Evolutionary conservation across 92 coral and sea anemone species (phyloP), one percentile per base, ranked within the genome.

Genomic region (Pocillopora meandrina): DNA sequence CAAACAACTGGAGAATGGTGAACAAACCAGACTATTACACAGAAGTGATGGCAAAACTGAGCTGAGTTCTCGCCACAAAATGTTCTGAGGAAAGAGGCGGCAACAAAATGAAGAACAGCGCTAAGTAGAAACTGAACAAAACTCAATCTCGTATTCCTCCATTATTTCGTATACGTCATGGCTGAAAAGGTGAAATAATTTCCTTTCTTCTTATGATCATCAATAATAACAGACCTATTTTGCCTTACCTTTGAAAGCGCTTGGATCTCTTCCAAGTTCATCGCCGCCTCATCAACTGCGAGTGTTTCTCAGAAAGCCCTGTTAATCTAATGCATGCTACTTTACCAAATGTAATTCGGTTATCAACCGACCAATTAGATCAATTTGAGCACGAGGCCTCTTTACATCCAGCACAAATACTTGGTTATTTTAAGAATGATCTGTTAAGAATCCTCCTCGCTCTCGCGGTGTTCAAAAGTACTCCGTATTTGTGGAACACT

Each of bases 301-400:
- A 35, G 17, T 20, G 56, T 8, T 70, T 70, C 13, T 68, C 17
- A 42, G 9, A 35, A 55, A n/a, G 55, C 19, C 33, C 17, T 70
- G 74, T 12, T 36, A 55, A 35, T 70, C 13, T 70, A 70, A 70
- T 70, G 74, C 42, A 70, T 70, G 55, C 74, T 55, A 70, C 42
- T 70, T 3, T 72, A 31, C 34, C 23, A 52, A 36, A 64, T 64
- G 18, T 12, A 20, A 10, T 68, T 23, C 78, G 33, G 36, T 15
- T 10, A 69, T 42, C 35, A 26, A 59, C 77, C 60, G 64, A 60
- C 75, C 74, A 71, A 81, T 81, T 60, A 81, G 36, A 59, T 16
- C 77, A 31, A 58, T 42, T n/a, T 34, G 72, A 36, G 13, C 86
- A 74, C 73, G 57, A 72, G 86, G 55, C 80, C 75, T 73, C 12